Conservation (phyloP, 2,888 invertebrate species). For the Chrysopilus asiliformis region DNA sequence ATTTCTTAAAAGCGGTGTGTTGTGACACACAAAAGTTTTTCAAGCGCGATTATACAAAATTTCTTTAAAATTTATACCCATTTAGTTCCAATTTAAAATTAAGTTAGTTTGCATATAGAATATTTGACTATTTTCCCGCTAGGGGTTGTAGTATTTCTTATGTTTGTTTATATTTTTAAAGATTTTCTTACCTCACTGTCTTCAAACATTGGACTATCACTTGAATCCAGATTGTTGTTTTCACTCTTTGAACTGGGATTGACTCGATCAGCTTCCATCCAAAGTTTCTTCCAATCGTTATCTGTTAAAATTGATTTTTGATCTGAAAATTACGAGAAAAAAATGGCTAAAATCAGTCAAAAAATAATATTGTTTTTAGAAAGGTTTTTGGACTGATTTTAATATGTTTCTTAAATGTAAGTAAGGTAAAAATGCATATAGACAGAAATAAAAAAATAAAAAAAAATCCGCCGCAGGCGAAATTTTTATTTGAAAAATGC, state of each 20-base stretch:
- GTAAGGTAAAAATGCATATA: too few species aligned
- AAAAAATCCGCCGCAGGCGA: too few species aligned
- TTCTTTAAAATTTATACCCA: too few species aligned
- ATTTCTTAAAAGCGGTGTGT: too few species aligned
- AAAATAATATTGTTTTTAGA: too few species aligned
- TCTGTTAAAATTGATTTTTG: conserved; percentile 38
- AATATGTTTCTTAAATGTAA: too few species aligned
- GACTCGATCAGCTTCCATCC: conserved; percentile 34
- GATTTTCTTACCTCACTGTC: conserved; percentile 34
- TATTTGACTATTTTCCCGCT: background rate
- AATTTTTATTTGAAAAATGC: too few species aligned
- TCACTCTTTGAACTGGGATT: conserved; percentile 35
- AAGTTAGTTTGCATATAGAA: background rate
- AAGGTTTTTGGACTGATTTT: too few species aligned
- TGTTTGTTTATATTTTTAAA: background rate
- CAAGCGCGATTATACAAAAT: too few species aligned
- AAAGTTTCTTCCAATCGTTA: conserved; percentile 37
- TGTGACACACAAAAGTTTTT: too few species aligned
- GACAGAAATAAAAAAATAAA: too few species aligned
- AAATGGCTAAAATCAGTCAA: conserved; percentile 3
- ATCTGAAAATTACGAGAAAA: conserved; percentile 25
- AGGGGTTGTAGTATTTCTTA: background rate
- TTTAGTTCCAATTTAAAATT: too few species aligned
- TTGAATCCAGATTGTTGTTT: conserved; percentile 30
- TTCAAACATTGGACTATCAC: conserved; percentile 37